These are phyloP conservation scores for Momotus momota DNA, from an alignment of 2,797 vertebrate species.

Conservation along the genomic window DNA sequence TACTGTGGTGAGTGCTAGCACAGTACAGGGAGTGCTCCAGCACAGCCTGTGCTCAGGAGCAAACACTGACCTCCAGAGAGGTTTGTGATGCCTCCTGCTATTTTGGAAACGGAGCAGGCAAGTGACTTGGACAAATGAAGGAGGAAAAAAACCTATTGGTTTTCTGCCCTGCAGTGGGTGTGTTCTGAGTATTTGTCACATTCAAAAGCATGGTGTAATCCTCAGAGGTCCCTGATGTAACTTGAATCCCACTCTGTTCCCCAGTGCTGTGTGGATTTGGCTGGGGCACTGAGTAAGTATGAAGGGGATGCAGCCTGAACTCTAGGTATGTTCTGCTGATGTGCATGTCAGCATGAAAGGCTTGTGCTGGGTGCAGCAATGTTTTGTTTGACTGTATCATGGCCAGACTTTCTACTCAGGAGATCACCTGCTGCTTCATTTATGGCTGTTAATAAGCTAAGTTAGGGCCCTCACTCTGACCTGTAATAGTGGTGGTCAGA, in stretches of 20 bases:
- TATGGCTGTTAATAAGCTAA: neutral
- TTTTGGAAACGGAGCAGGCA: neutral
- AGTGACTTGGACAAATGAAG: neutral
- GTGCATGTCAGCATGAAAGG: neutral
- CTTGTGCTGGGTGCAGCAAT: neutral
- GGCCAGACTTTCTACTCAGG: neutral
- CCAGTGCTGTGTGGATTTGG: neutral
- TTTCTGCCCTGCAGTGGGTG: neutral
- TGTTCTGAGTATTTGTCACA: neutral
- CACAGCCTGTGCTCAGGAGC: neutral
- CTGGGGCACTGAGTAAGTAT: neutral
- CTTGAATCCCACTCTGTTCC: neutral
- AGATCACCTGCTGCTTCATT: neutral
- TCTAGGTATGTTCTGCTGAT: neutral
- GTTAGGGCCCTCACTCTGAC: neutral
- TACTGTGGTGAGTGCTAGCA: neutral
- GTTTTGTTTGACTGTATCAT: neutral
- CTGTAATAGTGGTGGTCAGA: neutral
- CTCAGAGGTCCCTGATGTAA: accelerated
- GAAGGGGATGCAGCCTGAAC: neutral
- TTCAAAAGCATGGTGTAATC: neutral
- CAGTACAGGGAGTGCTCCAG: neutral
- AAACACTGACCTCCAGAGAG: neutral
- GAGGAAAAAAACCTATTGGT: neutral
- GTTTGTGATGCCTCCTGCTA: neutral